A percentile compares a stretch with the other conserved stretches of the same genome.
phyloP scores from a whole-genome alignment of 2,888 invertebrate species.

The Leucophenga maculata region DNA sequence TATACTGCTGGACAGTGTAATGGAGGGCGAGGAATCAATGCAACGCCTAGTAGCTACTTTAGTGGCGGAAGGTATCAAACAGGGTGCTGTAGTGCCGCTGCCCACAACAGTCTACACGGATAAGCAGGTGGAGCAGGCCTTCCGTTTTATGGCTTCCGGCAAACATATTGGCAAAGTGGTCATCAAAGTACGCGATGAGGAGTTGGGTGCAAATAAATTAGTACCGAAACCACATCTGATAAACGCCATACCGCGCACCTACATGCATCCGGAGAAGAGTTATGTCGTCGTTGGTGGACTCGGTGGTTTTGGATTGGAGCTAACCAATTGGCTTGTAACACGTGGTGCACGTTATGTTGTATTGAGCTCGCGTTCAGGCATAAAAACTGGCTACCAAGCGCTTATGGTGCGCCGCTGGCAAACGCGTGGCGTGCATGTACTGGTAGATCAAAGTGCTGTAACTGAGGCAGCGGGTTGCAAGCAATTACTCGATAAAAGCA shows the following conservation, averaged over 20 bases:
- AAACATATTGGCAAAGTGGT: conserved; percentile 98
- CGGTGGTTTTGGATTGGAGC: conserved; percentile 96
- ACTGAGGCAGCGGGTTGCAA: conserved; percentile 77
- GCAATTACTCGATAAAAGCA: conserved; percentile 77
- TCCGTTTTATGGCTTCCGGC: conserved; percentile 94
- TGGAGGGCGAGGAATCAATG: conserved; percentile 79
- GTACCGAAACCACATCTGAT: conserved; percentile 77
- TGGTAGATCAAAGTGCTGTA: conserved; percentile 79
- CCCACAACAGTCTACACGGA: conserved; percentile 88
- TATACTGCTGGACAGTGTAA: conserved; percentile 93
- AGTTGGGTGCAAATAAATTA: conserved; percentile 72
- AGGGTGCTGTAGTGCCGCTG: conserved; percentile 91
- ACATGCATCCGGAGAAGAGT: conserved; percentile 84
- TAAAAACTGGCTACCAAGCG: conserved; percentile 93
- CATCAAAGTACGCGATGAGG: conserved; percentile 89
- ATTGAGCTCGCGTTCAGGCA: conserved; percentile 91
- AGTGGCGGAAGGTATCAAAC: conserved; percentile 87
- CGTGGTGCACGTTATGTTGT: conserved; percentile 90
- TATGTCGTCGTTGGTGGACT: conserved; percentile 89
- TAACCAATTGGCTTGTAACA: conserved; percentile 89
- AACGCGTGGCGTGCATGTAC: conserved; percentile 77
- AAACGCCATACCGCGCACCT: conserved; percentile 87
- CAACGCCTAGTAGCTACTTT: conserved; percentile 86
- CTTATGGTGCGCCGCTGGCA: conserved; percentile 82
- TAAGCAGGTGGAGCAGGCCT: conserved; percentile 92